phyloP scores from a whole-genome alignment of 1,140 invertebrate species.

The Uloborus diversus region DNA sequence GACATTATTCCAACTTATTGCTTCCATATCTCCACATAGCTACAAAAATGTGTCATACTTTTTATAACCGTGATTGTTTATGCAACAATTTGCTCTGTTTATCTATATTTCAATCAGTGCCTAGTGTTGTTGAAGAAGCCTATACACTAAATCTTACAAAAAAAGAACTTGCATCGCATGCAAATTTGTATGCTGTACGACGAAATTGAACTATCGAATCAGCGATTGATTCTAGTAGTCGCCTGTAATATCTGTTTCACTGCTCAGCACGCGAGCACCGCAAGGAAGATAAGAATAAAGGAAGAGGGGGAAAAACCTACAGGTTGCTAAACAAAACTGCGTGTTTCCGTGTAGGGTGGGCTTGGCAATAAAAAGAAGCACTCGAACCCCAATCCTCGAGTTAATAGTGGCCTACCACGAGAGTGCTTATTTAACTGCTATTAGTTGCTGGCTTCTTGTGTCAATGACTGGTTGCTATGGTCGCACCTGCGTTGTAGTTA shows the following conservation, averaged over 20 bases:
- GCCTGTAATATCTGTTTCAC: background rate
- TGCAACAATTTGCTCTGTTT: background rate
- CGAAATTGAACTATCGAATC: background rate
- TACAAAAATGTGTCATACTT: too few relatives aligned
- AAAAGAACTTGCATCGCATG: background rate
- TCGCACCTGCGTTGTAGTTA: background rate
- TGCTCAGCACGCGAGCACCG: background rate
- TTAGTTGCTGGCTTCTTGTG: conserved; percentile 22
- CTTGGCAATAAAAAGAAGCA: background rate
- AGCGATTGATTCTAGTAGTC: background rate
- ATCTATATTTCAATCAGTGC: conserved; percentile 15
- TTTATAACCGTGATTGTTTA: too few relatives aligned
- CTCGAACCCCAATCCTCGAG: background rate
- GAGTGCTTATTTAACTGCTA: conserved; percentile 31
- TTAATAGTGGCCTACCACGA: conserved; percentile 22
- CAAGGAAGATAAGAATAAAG: background rate
- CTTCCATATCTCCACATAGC: too few relatives aligned
- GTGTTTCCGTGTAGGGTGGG: background rate
- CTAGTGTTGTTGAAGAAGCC: background rate
- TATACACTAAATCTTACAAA: background rate
- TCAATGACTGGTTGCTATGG: conserved; percentile 12
- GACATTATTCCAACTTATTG: too few relatives aligned
- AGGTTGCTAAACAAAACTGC: conserved; percentile 20
- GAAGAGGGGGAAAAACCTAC: too few relatives aligned
- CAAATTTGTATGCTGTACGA: background rate